Evolutionary conservation across 1,140 invertebrate species (phyloP).

Genomic region (Paracyclopina nana): DNA sequence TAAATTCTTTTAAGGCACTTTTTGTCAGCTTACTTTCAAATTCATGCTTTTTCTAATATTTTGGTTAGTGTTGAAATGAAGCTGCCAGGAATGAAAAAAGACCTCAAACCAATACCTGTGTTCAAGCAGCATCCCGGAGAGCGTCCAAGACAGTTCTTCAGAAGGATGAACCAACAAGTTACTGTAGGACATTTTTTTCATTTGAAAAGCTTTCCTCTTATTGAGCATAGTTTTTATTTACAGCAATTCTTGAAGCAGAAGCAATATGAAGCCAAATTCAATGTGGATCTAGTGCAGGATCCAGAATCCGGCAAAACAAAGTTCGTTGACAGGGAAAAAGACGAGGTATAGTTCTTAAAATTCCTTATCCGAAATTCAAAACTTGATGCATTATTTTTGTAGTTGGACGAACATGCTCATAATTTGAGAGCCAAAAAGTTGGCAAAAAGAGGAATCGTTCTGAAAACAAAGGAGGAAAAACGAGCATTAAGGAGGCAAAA

Average conservation of each 20-base stretch:
- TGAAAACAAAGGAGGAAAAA: neutral
- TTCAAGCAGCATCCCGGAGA: neutral
- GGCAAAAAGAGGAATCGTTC: neutral
- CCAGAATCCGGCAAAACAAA: neutral
- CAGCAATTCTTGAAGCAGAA: neutral
- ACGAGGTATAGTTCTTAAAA: neutral
- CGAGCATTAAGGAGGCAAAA: neutral
- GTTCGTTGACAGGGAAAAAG: neutral
- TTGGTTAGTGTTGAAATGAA: neutral
- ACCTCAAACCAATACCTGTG: neutral
- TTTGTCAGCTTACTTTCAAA: no score
- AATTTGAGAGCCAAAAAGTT: neutral
- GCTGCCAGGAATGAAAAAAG: neutral
- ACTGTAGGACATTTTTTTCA: neutral
- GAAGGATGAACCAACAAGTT: neutral
- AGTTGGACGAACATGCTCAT: neutral
- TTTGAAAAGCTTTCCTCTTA: neutral
- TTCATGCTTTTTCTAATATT: neutral
- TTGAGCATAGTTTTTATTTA: neutral
- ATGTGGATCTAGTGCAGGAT: neutral
- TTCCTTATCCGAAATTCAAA: neutral
- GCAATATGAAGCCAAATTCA: neutral
- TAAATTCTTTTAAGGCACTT: no score
- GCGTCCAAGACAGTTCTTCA: neutral
- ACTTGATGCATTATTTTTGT: neutral